Evolutionary conservation across 1,140 invertebrate species (phyloP).

Genomic region (Lordiphosa mommai): DNA sequence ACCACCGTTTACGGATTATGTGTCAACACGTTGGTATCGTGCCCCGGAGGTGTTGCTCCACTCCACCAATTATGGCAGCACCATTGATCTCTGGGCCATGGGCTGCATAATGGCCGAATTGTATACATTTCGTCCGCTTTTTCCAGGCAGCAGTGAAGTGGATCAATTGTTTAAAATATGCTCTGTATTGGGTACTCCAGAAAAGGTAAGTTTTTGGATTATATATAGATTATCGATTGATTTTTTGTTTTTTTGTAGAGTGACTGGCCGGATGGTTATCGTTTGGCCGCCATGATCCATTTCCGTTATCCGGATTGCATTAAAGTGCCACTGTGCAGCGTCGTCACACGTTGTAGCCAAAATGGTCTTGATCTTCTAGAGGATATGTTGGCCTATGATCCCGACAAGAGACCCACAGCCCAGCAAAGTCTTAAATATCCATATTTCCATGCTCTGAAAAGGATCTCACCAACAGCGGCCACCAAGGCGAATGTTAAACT

Average conservation of each 20-base stretch:
- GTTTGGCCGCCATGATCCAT: conserved; percentile 95
- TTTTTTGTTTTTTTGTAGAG: conserved; percentile 81
- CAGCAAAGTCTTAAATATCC: conserved; percentile 90
- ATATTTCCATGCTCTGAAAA: conserved; percentile 87
- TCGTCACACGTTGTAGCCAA: conserved; percentile 90
- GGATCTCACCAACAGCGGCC: conserved; percentile 72
- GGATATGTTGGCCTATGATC: conserved; percentile 95
- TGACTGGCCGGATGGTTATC: conserved; percentile 97
- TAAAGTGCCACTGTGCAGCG: conserved; percentile 87
- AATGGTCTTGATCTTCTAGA: conserved; percentile 92
- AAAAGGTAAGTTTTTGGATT: conserved; percentile 83
- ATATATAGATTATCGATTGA: not conserved
- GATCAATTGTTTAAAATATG: conserved; percentile 99
- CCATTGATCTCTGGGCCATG: conserved; percentile 99
- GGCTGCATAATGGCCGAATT: conserved; percentile 99
- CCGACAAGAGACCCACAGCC: conserved; percentile 93
- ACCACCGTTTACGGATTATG: conserved; percentile 99
- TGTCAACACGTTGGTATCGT: conserved; percentile 99
- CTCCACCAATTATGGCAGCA: conserved; percentile 96
- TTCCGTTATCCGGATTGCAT: conserved; percentile 96
- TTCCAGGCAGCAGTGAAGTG: conserved; percentile 98
- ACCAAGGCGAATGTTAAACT: conserved; percentile 76
- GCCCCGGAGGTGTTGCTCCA: conserved; percentile 97
- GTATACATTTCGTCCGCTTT: conserved; percentile 98
- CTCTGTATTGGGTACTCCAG: conserved; percentile 95